Conservation (phyloP, 1,140 invertebrate genomes). For the Philopotamus ludificatus region DNA sequence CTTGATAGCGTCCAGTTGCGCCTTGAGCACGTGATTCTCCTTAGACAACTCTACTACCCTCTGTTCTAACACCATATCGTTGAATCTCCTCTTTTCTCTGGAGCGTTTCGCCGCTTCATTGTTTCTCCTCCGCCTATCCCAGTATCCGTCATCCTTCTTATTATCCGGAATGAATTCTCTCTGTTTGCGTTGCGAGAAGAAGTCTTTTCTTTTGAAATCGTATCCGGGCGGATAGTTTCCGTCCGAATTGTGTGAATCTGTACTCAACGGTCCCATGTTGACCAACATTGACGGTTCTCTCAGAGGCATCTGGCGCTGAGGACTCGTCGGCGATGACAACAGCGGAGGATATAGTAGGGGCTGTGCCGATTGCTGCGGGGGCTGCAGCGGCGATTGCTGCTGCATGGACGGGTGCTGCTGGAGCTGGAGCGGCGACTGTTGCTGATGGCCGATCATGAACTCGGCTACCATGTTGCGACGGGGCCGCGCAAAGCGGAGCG, state of each 20-base stretch:
- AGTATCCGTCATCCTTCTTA: slow-evolving; percentile 96
- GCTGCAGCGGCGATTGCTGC: slow-evolving; percentile 43
- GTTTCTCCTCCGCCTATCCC: slow-evolving; percentile 91
- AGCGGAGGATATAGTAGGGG: slow-evolving; percentile 42
- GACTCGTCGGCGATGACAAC: slow-evolving; percentile 46
- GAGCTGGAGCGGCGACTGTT: slow-evolving; percentile 56
- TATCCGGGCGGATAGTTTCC: slow-evolving; percentile 51
- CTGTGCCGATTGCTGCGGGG: slow-evolving; percentile 46
- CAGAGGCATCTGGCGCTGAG: slow-evolving; percentile 44
- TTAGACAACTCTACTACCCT: slow-evolving; percentile 91
- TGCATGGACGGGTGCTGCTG: slow-evolving; percentile 39
- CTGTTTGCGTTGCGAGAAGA: slow-evolving; percentile 87
- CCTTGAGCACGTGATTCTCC: slow-evolving; percentile 90
- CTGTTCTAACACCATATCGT: slow-evolving; percentile 95
- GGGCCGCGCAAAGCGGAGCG: slow-evolving; percentile 52
- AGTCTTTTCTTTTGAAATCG: slow-evolving; percentile 70
- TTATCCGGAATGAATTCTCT: slow-evolving; percentile 95
- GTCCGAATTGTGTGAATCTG: slow-evolving; percentile 49
- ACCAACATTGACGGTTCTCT: slow-evolving; percentile 46
- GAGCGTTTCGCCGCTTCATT: slow-evolving; percentile 95
- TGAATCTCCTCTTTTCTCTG: slow-evolving; percentile 91
- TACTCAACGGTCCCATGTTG: slow-evolving; percentile 49
- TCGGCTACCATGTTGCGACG: slow-evolving; percentile 84
- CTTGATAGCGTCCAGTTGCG: slow-evolving; percentile 88
- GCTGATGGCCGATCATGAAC: slow-evolving; percentile 72